These are phyloP conservation scores for Orthonevra nobilis DNA, from an alignment of 2,888 invertebrate species.

Conservation along the genomic window DNA sequence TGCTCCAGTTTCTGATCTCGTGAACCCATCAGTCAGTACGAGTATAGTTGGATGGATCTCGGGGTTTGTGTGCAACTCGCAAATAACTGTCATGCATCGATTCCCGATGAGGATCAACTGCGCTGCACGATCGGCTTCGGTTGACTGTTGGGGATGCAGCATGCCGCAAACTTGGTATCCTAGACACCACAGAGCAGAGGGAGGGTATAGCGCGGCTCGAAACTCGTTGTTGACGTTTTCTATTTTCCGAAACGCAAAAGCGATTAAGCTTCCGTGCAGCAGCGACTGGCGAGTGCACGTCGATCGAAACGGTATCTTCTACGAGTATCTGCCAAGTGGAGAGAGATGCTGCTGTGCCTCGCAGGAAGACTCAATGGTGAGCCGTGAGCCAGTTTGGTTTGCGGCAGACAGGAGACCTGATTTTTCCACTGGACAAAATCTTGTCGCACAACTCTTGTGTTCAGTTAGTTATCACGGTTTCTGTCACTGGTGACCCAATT, in stretches of 20 bases:
- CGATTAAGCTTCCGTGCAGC: conserved; percentile 58
- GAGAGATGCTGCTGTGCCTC: conserved; percentile 21
- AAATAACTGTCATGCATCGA: conserved; percentile 41
- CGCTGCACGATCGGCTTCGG: conserved; percentile 21
- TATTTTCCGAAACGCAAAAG: conserved; percentile 53
- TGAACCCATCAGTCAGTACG: conserved; percentile 54
- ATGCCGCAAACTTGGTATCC: no score
- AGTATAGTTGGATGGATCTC: background rate
- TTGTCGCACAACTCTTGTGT: conserved; percentile 58
- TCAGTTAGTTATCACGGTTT: conserved; percentile 59
- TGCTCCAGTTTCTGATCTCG: conserved; percentile 64
- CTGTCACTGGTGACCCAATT: conserved; percentile 66
- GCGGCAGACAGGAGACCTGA: conserved; percentile 60
- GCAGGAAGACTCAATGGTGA: conserved; percentile 43
- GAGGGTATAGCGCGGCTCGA: background rate
- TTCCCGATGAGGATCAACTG: conserved; percentile 40
- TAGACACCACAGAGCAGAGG: background rate
- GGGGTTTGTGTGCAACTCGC: background rate
- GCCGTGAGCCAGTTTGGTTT: conserved; percentile 44
- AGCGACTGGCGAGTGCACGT: conserved; percentile 22
- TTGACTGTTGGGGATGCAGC: conserved; percentile 10
- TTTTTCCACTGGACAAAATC: conserved; percentile 46
- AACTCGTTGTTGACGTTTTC: conserved; percentile 67
- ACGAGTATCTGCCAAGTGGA: conserved; percentile 16
- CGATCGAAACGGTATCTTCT: conserved; percentile 56